Conservation (phyloP, 1,140 invertebrate genomes). For the Megalopta genalis region DNA sequence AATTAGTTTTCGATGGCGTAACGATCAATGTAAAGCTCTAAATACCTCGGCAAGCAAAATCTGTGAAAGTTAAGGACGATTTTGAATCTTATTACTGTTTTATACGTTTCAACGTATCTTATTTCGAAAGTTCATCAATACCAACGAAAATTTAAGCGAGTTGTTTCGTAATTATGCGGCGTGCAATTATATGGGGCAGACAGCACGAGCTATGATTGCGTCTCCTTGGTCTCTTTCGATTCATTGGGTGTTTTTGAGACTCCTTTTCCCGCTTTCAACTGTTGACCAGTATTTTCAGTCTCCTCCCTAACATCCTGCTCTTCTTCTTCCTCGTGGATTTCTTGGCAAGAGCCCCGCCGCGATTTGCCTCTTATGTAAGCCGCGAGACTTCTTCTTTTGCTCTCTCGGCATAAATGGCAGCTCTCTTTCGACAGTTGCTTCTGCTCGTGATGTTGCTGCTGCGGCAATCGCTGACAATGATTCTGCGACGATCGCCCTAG, state of each 20-base stretch:
- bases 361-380: slow-evolving; percentile 81
- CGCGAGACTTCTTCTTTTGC: slow-evolving; percentile 80
- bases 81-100: not conserved
- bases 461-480: slow-evolving; percentile 48
- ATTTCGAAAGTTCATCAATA: not conserved
- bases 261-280: not conserved
- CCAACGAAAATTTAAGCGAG: not conserved
- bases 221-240: not conserved
- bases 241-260: not conserved
- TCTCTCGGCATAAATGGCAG: slow-evolving; percentile 82
- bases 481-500: slow-evolving; percentile 71
- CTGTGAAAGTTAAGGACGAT: not conserved
- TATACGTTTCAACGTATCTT: not conserved
- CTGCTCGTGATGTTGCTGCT: slow-evolving; percentile 45
- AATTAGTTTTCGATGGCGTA: not conserved
- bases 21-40: not conserved
- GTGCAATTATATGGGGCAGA: not conserved
- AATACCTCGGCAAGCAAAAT: not conserved
- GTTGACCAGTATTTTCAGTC: slow-evolving; percentile 40
- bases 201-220: not conserved
- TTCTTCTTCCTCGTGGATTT: slow-evolving; percentile 82
- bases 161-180: not conserved
- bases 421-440: slow-evolving; percentile 72
- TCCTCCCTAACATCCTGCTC: slow-evolving; percentile 58
- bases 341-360: slow-evolving; percentile 78